phyloP scores from a whole-genome alignment of 1,140 invertebrate species.

The Mesaphorura yosii region DNA sequence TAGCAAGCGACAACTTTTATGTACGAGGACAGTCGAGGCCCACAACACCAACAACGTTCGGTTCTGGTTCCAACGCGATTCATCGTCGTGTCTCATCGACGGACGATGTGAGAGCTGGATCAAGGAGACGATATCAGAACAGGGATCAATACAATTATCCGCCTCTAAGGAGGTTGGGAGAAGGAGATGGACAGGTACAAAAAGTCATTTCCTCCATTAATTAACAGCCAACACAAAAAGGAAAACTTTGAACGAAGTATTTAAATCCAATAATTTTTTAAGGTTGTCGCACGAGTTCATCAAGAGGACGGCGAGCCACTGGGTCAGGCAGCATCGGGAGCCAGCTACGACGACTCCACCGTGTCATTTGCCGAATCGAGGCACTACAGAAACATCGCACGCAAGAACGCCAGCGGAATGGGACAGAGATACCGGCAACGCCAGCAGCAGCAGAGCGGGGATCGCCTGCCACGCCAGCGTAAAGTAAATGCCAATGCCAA shows the following conservation, averaged over 20 bases:
- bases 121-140: background rate
- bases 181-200: conserved; percentile 28
- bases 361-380: conserved; percentile 16
- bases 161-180: conserved; percentile 20
- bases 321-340: conserved; percentile 4
- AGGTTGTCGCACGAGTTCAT: conserved; percentile 29
- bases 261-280: background rate
- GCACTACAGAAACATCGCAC: background rate
- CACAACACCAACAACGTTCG: conserved; percentile 1
- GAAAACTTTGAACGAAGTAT: background rate
- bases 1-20: background rate
- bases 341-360: conserved; percentile 20
- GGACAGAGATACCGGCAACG: conserved; percentile 3
- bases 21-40: background rate
- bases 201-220: background rate
- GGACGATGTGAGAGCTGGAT: background rate
- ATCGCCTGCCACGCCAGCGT: background rate
- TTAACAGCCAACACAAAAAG: background rate
- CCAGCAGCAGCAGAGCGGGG: background rate
- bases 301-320: conserved; percentile 12
- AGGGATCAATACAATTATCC: conserved; percentile 22
- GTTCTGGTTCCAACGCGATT: background rate
- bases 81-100: background rate
- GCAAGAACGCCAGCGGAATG: background rate
- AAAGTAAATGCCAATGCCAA: conserved; percentile 25